Percentiles rank a stretch among this genome's conserved stretches.
These are phyloP conservation scores for Malurus splendens DNA, from an alignment of 2,797 vertebrate genomes.

Conservation along the genomic window DNA sequence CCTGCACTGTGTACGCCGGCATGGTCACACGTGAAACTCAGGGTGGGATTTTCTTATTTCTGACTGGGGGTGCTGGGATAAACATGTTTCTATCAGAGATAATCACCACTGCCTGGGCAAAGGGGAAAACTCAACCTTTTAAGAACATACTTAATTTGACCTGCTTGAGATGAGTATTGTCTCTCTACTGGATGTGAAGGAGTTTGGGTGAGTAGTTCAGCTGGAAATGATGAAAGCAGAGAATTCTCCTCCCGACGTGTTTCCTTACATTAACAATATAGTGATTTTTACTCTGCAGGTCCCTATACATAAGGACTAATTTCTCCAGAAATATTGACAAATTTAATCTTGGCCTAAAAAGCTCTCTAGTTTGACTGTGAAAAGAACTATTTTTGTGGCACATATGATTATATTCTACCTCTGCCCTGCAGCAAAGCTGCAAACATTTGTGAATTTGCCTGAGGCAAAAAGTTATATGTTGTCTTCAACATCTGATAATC, in stretches of 20 bases:
- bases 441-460: constrained; percentile 41
- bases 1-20: not conserved
- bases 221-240: not conserved
- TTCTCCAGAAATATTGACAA: constrained; percentile 15
- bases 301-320: not conserved
- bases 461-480: constrained; percentile 38
- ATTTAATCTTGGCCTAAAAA: constrained; percentile 1
- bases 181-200: not conserved
- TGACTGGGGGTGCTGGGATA: not conserved
- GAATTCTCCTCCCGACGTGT: rapidly evolving
- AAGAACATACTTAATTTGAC: not conserved
- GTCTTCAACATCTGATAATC: constrained; percentile 44
- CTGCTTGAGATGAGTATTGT: not conserved
- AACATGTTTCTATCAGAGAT: not conserved
- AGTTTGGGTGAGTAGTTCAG: not conserved
- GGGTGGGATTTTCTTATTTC: not conserved
- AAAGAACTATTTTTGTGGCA: constrained; percentile 3
- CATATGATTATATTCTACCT: constrained; percentile 41
- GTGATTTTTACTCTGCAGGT: not conserved
- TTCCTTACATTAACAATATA: not conserved
- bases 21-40: not conserved
- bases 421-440: constrained; percentile 39
- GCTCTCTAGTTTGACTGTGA: not conserved
- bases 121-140: rapidly evolving
- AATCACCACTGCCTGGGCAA: not conserved